Percentiles rank a stretch among this genome's conserved stretches.
Conservation (phyloP, 2,888 invertebrate genomes). For the Stenolophus ochropezus region DNA sequence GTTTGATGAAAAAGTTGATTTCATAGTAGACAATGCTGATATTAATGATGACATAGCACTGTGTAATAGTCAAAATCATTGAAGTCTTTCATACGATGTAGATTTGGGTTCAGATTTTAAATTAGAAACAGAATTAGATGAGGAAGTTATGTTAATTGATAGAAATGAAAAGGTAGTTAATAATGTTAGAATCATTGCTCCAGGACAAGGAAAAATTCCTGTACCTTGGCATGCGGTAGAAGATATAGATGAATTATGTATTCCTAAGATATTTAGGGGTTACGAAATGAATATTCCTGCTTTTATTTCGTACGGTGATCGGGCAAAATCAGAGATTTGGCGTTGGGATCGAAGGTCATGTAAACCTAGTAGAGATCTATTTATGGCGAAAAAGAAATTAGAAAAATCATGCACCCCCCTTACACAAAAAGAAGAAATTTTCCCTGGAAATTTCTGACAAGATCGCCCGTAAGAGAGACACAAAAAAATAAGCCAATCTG, state of each 20-base stretch:
- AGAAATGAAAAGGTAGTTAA: background rate
- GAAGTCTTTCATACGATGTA: too few species aligned
- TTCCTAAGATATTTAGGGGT: constrained; percentile 60
- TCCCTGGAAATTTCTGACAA: too few species aligned
- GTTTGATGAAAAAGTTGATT: background rate
- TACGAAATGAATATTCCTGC: constrained; percentile 26
- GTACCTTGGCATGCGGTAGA: constrained; percentile 26
- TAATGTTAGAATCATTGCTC: background rate
- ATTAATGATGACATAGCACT: too few species aligned
- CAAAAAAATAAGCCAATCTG: too few species aligned
- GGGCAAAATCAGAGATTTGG: constrained; percentile 32
- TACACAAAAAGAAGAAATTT: too few species aligned
- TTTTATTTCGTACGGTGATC: constrained; percentile 29
- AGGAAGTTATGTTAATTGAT: background rate
- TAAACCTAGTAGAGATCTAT: constrained; percentile 58
- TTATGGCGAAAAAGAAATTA: constrained; percentile 61
- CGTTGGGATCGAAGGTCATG: constrained; percentile 44
- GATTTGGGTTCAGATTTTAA: background rate
- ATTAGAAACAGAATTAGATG: background rate
- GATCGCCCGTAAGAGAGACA: too few species aligned
- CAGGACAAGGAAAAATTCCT: constrained; percentile 64
- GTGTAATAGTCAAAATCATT: too few species aligned
- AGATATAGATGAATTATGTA: too few species aligned
- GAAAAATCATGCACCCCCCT: too few species aligned
- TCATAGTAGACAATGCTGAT: too few species aligned